Percentiles rank a stretch among this genome's conserved stretches.
phyloP scores from a whole-genome alignment of 1,140 invertebrate genomes.

The Papilio machaon region DNA sequence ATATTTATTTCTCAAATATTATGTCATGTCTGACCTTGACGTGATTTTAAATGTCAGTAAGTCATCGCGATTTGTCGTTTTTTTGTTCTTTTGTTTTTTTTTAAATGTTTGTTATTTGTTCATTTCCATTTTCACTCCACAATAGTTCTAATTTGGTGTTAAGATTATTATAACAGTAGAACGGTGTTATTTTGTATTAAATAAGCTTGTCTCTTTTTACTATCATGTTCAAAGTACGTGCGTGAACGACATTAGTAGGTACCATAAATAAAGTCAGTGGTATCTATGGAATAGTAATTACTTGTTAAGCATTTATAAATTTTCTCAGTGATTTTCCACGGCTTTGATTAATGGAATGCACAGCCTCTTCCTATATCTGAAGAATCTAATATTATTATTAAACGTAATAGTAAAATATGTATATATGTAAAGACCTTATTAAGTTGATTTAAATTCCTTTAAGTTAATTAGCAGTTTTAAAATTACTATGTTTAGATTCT shows the following conservation, averaged over 20 bases:
- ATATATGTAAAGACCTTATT: neutral
- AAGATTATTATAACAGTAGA: neutral
- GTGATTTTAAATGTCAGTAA: neutral
- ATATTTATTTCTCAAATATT: neutral
- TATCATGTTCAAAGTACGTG: neutral
- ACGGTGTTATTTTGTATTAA: neutral
- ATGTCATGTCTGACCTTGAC: neutral
- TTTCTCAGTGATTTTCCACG: constrained; percentile 32
- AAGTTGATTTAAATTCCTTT: neutral
- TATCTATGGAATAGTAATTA: constrained; percentile 34
- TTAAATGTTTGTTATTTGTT: neutral
- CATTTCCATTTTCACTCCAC: neutral
- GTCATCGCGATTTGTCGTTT: neutral
- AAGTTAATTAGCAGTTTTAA: no score
- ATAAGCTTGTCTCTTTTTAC: neutral
- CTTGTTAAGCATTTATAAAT: constrained; percentile 30
- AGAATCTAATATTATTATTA: neutral
- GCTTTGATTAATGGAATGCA: constrained; percentile 3
- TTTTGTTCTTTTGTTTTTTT: constrained; percentile 2
- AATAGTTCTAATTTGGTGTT: neutral
- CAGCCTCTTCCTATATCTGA: neutral
- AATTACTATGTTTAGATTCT: neutral
- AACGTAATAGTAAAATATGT: neutral
- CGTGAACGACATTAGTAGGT: neutral
- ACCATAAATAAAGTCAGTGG: constrained; percentile 8